Conservation (phyloP, 1,140 invertebrate species). For the Forficula auricularia region DNA sequence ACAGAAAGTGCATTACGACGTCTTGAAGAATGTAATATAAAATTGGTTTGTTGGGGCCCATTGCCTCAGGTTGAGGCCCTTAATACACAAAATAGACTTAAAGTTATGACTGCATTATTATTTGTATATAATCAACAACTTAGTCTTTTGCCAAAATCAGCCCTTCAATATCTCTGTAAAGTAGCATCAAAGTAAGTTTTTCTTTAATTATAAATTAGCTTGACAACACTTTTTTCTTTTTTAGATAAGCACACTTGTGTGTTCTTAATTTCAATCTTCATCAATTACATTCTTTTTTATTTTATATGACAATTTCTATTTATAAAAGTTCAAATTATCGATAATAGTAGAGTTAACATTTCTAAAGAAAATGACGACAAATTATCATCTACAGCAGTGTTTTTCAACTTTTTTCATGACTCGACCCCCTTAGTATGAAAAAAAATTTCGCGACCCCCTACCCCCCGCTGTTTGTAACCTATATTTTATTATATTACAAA, state of each 20-base stretch:
- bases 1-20: constrained; percentile 61
- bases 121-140: constrained; percentile 76
- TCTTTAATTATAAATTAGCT: background rate
- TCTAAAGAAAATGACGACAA: background rate
- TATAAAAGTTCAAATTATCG: constrained; percentile 5
- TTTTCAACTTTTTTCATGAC: too few relatives aligned
- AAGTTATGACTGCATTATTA: constrained; percentile 67
- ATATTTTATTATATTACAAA: too few relatives aligned
- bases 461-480: too few relatives aligned
- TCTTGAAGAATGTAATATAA: constrained; percentile 71
- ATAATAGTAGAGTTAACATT: background rate
- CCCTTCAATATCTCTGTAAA: constrained; percentile 66
- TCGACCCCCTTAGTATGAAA: too few relatives aligned
- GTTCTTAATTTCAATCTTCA: too few relatives aligned
- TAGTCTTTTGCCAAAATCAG: constrained; percentile 51
- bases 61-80: constrained; percentile 67
- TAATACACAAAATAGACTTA: constrained; percentile 66
- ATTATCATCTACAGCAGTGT: background rate
- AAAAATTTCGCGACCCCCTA: too few relatives aligned
- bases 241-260: background rate
- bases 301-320: too few relatives aligned
- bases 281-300: too few relatives aligned
- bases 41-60: constrained; percentile 71
- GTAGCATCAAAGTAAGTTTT: constrained; percentile 57
- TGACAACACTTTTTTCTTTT: background rate